Evolutionary conservation across 35 echinoderm and acorn worm genomes (phyloP), one percentile per base, ranked within the genome.

Genomic region (Heliocidaris tuberculata): DNA sequence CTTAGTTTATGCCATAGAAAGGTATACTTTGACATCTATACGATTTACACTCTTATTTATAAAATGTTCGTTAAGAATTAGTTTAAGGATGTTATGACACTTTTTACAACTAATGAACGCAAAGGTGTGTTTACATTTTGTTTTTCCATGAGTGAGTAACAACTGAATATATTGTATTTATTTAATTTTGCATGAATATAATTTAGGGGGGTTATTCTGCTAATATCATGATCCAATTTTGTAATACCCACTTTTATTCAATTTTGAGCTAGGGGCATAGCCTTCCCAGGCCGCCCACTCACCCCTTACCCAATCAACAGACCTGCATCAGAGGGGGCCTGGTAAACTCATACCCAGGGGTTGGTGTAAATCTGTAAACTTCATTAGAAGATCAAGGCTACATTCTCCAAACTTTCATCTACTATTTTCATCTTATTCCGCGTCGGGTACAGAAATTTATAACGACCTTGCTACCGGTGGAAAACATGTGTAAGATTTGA

Each of bases 281-380:
- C 65, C 27, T 78, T 78, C 65, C 65, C 65, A 29, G 65, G 21
- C 65, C 65, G 19, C 65, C 65, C 65, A 78, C 65, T 78, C 65
- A 17, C 65, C 65, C 65, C 65, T 78, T n/a, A 19, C 65, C 21
- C 65, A 78, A 7, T 78, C 65, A 21, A 13, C 65, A 19, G 65
- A 27, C 65, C 65, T 78, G 65, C 19, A 78, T n/a, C 65, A 24
- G 27, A 24, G 21, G 6, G 21, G 65, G 27, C 27, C 19, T 78
- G 65, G 65, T n/a, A 78, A 78, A 78, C 0, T 8, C 65, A 78
- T 78, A 78, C 65, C 65, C 65, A 78, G 65, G 7, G 65, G 65
- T 78, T 78, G 65, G 65, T 78, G 65, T 78, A 78, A 78, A 78
- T 78, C 65, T 78, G 65, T 78, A 78, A 78, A 78, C 65, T 78